Evolutionary conservation across 1,140 invertebrate species (phyloP).

Genomic region (Argopecten irradians): DNA sequence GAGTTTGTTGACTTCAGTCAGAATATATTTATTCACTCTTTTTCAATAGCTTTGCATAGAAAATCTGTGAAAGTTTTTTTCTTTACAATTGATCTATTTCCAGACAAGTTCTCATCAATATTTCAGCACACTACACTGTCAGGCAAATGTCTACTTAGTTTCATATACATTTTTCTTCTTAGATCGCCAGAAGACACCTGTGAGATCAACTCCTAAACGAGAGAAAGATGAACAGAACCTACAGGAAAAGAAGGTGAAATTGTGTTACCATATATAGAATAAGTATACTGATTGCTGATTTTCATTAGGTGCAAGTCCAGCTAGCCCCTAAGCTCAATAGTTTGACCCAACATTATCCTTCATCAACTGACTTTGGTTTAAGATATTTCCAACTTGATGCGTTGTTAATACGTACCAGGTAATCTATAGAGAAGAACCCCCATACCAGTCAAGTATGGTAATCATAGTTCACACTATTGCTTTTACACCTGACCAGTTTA

Average conservation of each 20-base stretch:
- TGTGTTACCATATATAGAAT: background rate
- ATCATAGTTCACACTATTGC: background rate
- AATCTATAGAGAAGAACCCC: background rate
- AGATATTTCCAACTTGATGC: background rate
- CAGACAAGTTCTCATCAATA: background rate
- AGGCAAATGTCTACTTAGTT: background rate
- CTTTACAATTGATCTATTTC: background rate
- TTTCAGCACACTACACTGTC: background rate
- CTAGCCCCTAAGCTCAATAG: background rate
- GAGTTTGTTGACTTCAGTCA: background rate
- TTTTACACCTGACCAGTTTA: background rate
- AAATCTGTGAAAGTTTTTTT: background rate
- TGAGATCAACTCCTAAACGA: slow-evolving; percentile 47
- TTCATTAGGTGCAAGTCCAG: background rate
- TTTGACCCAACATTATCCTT: background rate
- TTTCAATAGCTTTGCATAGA: background rate
- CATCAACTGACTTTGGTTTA: background rate
- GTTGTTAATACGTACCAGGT: too few relatives aligned
- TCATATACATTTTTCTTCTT: background rate
- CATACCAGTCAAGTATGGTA: background rate
- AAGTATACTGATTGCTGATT: background rate
- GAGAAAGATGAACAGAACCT: slow-evolving; percentile 61
- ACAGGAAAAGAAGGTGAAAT: slow-evolving; percentile 54
- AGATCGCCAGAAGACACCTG: slow-evolving; percentile 14
- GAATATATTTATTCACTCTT: background rate